phyloP scores from a whole-genome alignment of 2,888 invertebrate genomes.

The Tuta absoluta region DNA sequence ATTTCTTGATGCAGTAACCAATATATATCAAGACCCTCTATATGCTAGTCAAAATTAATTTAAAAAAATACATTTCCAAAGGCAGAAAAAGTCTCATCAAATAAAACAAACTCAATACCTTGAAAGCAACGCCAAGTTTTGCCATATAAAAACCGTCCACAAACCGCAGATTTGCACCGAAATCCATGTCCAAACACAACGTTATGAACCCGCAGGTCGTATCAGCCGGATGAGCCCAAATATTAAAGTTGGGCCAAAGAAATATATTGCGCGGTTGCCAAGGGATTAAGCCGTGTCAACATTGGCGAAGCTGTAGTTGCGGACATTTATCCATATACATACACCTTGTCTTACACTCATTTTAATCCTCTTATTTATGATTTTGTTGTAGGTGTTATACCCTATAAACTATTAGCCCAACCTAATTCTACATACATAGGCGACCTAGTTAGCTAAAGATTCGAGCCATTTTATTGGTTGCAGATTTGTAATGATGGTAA shows the following conservation, averaged over 20 bases:
- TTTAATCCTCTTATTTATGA: not conserved
- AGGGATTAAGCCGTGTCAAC: conserved; percentile 60
- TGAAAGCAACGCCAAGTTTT: not conserved
- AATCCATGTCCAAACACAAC: conserved; percentile 52
- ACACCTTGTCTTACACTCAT: not conserved
- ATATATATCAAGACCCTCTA: no score
- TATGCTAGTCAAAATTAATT: no score
- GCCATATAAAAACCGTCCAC: conserved; percentile 38
- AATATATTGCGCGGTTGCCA: conserved; percentile 62
- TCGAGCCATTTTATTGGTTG: no score
- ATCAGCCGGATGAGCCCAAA: conserved; percentile 56
- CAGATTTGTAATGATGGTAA: no score
- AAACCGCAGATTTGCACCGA: conserved; percentile 45
- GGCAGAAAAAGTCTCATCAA: not conserved
- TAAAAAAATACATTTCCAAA: not conserved
- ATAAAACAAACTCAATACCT: conserved; percentile 16
- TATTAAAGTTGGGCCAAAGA: conserved; percentile 72
- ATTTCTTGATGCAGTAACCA: no score
- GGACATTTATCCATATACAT: conserved; percentile 2
- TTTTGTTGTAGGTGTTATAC: not conserved
- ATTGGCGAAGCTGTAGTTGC: conserved; percentile 26
- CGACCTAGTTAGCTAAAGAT: no score
- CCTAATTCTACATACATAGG: no score
- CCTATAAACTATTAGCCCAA: no score
- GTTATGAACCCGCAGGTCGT: conserved; percentile 61